Base-by-base conservation (phyloP, 2,888 invertebrate species). In the Dolichopus griseipennis region DNA sequence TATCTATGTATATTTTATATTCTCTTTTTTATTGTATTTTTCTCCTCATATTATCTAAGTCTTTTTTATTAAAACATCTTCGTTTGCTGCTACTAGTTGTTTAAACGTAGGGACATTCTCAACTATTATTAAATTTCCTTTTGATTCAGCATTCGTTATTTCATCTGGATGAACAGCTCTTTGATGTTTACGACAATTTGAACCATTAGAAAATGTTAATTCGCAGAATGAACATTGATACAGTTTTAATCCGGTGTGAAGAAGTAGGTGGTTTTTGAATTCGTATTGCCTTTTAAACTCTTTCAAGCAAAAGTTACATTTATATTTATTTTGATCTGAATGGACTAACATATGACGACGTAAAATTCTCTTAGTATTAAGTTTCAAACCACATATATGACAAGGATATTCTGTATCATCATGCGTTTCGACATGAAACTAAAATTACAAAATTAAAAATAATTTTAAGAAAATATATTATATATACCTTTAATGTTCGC, bases 291-390 rank as follows among this genome's bases (percentile, higher is more conserved):
- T 75, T 66, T 82, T 82, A 68, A 79, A 82, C 18, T 77, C 76
- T 4, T 77, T 77, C 6, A 75, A 76, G 65, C 81, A 81, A 15
- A 77, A 78, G 68, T 79, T 76, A 68, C 81, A 81, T 70, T 81
- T 81, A 65, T 74, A 78, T 64, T 77, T 77, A 43, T 79, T 78
- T 18, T 75, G 74, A 70, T 81, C 78, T 12, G 79, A 78, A 70
- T 81, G 81, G 0, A 80, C 79, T 20, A 79, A 71, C 70, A 83
- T 78, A 71, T 83, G 83, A 78, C 82, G 83, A 65, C 81, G 77
- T 4, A 83, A 76, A 0, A 83, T 83, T n/a, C 83, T 76, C 5
- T 81, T 77, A 2, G 83, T 83, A 66, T 83, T 83, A 2, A 83
- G 74, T 68, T 79, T 73, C 7, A 78, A 43, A 2, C 81, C 81